Percentiles rank a stretch among this genome's conserved stretches.
Conservation (phyloP, 2,797 vertebrate genomes). For the Petrocephalus sullivani region DNA sequence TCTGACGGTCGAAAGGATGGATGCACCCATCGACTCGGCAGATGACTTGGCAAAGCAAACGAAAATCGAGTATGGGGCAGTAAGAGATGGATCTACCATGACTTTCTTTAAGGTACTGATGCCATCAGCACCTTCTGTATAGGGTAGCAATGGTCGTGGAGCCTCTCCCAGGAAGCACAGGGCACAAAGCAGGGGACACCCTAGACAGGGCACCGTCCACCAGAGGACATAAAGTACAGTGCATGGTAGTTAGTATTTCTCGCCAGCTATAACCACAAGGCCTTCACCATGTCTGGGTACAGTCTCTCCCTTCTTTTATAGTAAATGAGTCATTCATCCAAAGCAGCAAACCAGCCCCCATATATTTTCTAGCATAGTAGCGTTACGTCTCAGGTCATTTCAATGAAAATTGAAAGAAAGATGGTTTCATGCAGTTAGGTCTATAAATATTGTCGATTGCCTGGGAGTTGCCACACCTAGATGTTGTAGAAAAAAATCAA, state of each 20-base stretch:
- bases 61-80: conserved; percentile 92
- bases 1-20: conserved; percentile 95
- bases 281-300: not conserved
- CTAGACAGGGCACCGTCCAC: not conserved
- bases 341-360: not conserved
- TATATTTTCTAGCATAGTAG: conserved; percentile 20
- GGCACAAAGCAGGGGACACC: not conserved
- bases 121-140: not conserved
- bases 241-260: not conserved
- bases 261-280: not conserved
- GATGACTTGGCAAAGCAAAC: conserved; percentile 97
- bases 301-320: not conserved
- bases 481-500: conserved; percentile 31
- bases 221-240: not conserved
- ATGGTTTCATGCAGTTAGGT: conserved; percentile 12
- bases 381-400: conserved; percentile 12
- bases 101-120: conserved; percentile 92
- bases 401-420: not conserved
- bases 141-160: not conserved
- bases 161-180: not conserved
- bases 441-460: conserved; percentile 30
- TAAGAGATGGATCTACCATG: conserved; percentile 94
- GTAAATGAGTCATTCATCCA: not conserved
- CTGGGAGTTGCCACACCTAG: conserved; percentile 24
- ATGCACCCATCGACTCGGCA: conserved; percentile 91